Percentiles rank a stretch among this genome's conserved stretches.
Conservation (phyloP, 1,140 invertebrate genomes). For the Chrysoperla carnea region DNA sequence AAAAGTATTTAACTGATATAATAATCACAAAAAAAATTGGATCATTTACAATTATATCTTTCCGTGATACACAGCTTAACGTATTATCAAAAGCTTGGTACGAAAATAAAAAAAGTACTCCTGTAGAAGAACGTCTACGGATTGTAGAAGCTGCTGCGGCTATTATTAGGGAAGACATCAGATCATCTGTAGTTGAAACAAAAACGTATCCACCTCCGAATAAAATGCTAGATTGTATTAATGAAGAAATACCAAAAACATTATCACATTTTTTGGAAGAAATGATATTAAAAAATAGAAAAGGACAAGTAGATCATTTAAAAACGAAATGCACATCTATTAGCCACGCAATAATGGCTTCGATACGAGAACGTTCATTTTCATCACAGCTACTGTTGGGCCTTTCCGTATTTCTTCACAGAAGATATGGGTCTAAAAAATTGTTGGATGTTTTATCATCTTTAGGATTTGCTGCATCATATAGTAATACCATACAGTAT, state of each 20-base stretch:
- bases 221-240: not conserved
- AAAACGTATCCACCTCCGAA: not conserved
- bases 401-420: conserved; percentile 8
- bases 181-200: conserved; percentile 4
- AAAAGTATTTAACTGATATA: not conserved
- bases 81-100: not conserved
- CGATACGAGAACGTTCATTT: conserved; percentile 12
- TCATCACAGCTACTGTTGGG: conserved; percentile 10
- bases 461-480: conserved; percentile 14
- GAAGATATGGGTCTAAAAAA: conserved; percentile 11
- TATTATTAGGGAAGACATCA: conserved; percentile 13
- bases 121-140: conserved; percentile 5
- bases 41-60: not conserved
- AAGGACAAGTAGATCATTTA: not conserved
- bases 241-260: not conserved
- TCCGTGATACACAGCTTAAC: not conserved
- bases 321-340: conserved; percentile 6
- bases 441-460: conserved; percentile 9
- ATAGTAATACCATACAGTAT: conserved; percentile 11
- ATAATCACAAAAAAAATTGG: not conserved
- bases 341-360: conserved; percentile 12
- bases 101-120: not conserved
- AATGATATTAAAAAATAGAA: not conserved
- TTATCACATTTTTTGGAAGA: not conserved
- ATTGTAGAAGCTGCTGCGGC: conserved; percentile 10